Evolutionary conservation across 2,888 invertebrate species (phyloP).

Genomic region (Eristalis arbustorum): DNA sequence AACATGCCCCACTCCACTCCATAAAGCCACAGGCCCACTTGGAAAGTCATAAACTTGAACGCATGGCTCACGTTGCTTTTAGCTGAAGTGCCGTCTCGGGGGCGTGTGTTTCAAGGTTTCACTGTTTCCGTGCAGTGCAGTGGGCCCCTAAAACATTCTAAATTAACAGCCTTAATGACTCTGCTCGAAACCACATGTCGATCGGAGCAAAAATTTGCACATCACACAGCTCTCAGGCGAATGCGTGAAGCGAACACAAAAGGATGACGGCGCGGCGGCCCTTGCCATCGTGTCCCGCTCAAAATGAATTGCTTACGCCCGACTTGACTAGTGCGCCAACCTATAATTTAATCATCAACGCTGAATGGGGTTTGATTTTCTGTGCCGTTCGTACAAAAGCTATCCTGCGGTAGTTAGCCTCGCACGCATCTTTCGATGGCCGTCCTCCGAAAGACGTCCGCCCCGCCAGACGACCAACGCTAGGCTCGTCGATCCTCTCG

Average conservation of each 20-base stretch:
- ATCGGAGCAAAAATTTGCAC: constrained; percentile 12
- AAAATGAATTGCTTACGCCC: constrained; percentile 49
- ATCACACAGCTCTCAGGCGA: neutral
- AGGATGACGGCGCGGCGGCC: neutral
- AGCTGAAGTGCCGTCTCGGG: neutral
- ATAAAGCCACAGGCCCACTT: too few relatives aligned
- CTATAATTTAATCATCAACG: constrained; percentile 73
- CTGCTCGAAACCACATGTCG: constrained; percentile 9
- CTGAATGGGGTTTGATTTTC: constrained; percentile 64
- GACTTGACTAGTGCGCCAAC: constrained; percentile 56
- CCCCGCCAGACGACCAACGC: neutral
- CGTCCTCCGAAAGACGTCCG: constrained; percentile 10
- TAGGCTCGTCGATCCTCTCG: neutral
- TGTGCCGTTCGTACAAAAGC: neutral
- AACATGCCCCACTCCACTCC: too few relatives aligned
- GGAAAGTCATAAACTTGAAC: too few relatives aligned
- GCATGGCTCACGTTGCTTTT: too few relatives aligned
- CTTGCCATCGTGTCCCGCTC: constrained; percentile 7
- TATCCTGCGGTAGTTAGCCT: constrained; percentile 52
- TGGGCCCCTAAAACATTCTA: neutral
- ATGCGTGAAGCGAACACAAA: neutral
- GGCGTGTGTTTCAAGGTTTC: neutral
- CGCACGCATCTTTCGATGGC: constrained; percentile 63
- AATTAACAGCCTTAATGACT: constrained; percentile 5
- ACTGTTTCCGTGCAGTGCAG: neutral